These are phyloP conservation scores for Mormyrus proboscirostris DNA, from an alignment of 2,797 vertebrate species.

Conservation along the genomic window DNA sequence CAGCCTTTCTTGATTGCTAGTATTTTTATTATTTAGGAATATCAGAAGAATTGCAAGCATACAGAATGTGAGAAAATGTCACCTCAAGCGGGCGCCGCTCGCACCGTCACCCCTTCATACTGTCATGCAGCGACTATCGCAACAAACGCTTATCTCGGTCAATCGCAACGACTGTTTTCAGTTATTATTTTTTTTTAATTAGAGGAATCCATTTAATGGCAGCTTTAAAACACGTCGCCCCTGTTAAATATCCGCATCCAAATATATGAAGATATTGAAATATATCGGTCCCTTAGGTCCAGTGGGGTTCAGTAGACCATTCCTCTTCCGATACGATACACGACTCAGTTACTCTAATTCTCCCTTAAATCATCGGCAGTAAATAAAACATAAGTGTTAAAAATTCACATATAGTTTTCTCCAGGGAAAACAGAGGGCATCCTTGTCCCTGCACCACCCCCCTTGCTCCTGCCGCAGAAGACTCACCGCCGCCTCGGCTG, in stretches of 20 bases:
- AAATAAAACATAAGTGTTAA: background rate
- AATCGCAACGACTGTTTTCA: background rate
- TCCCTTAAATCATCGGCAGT: background rate
- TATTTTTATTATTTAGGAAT: background rate
- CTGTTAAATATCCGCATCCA: conserved; percentile 43
- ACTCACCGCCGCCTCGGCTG: background rate
- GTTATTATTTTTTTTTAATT: background rate
- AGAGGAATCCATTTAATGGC: background rate
- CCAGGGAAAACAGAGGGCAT: background rate
- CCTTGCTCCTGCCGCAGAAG: conserved; percentile 10
- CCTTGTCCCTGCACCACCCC: background rate
- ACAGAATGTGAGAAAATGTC: background rate
- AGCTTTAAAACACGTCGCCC: background rate
- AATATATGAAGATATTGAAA: conserved; percentile 39
- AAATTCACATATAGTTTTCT: background rate
- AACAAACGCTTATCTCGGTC: background rate
- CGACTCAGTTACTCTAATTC: background rate
- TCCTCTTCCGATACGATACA: background rate
- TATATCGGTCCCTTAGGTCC: background rate
- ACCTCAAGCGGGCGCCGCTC: background rate
- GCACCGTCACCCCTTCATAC: background rate
- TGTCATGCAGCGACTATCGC: conserved; percentile 12
- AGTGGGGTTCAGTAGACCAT: background rate
- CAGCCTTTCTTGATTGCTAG: background rate
- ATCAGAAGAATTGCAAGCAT: background rate